phyloP scores from a whole-genome alignment of 2,888 invertebrate genomes.

The Aphodius sticticus region DNA sequence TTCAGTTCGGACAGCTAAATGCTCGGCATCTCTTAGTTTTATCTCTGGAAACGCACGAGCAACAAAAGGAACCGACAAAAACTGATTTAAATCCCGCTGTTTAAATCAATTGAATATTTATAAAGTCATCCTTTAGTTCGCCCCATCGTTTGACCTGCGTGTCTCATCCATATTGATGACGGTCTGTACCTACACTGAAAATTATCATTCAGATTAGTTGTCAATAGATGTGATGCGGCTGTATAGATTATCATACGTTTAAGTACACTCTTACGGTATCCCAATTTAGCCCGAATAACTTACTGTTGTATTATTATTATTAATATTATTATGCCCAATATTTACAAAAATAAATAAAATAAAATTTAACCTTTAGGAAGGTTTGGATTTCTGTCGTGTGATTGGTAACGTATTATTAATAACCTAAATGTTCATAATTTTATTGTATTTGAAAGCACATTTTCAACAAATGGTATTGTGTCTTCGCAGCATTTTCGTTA shows the following conservation, averaged over 20 bases:
- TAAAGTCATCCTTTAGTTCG: background rate
- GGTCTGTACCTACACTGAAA: background rate
- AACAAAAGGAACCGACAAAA: background rate
- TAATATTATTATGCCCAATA: no score
- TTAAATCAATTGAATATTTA: background rate
- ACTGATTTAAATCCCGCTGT: background rate
- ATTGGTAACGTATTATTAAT: no score
- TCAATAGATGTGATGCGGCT: background rate
- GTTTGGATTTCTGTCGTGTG: no score
- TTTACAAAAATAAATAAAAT: no score
- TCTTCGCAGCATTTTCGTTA: no score
- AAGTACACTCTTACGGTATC: background rate
- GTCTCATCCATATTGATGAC: background rate
- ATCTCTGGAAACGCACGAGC: background rate
- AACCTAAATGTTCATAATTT: no score
- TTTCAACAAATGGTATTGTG: no score
- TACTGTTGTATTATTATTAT: no score
- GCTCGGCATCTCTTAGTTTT: background rate
- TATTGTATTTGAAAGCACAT: no score
- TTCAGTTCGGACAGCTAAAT: no score
- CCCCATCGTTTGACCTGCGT: background rate
- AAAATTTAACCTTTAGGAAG: no score
- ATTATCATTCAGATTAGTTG: background rate
- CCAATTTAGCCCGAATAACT: no score
- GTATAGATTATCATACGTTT: background rate